Base-by-base conservation (phyloP, 92 coral and sea anemone species). In the Zoanthus solanderi region DNA sequence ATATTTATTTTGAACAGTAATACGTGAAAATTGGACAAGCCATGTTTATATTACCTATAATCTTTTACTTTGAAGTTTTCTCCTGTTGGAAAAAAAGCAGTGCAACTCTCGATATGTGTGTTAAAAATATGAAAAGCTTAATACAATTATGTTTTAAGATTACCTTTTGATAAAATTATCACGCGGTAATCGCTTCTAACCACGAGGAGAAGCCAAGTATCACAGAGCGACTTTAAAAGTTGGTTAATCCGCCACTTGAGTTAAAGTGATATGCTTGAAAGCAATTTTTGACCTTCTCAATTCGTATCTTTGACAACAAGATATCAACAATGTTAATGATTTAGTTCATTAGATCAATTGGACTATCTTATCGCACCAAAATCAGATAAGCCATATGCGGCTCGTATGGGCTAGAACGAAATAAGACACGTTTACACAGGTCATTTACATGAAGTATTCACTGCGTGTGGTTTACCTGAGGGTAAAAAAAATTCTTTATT, bases 251-350 rank as follows among this genome's bases (percentile, higher is more conserved):
- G 7, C 30, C 78, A 73, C 78, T 73, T 44, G 78, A 73, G 44
- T 30, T 45, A 14, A 73, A 42, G 57, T 73, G 78, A 74, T 45
- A 16, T 46, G 79, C 58, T 45, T 75, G 53, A 75, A 47, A 75
- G 13, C 34, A 75, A 47, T 57, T 46, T 47, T 17, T 75, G 79
- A 46, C 61, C 79, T 75, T 46, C 34, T 75, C 61, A 47, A 75
- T 18, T 75, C 0, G 58, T 14, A 46, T 23, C 34, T 75, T 45
- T 75, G 79, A 23, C 79, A 75, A 16, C 18, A 50, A 50, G 32
- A 75, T 46, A 28, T 75, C 79, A 75, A 2, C 30, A 30, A 75
- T 17, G 7, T 8, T 45, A 47, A 23, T 9, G 56, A 23, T 37
- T 75, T 28, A 75, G 56, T 46, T 75, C 32, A 75, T 46, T 50